Evolutionary conservation across 1,140 invertebrate genomes (phyloP).

Genomic region (Acromyrmex heyeri): DNA sequence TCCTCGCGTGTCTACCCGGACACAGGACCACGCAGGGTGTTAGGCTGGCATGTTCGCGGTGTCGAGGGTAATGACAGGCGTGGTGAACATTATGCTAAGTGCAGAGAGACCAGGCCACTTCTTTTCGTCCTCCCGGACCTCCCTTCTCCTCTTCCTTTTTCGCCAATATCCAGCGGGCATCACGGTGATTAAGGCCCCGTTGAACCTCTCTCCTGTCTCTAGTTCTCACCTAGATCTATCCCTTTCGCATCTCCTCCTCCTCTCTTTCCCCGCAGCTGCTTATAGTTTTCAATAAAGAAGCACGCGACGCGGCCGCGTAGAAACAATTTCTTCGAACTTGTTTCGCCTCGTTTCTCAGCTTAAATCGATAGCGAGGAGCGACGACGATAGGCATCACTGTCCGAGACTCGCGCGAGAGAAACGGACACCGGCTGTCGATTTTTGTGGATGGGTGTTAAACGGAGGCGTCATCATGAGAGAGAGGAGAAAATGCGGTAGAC

Average conservation of each 20-base stretch:
- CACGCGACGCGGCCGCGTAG: conserved; percentile 63
- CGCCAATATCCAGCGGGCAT: conserved; percentile 21
- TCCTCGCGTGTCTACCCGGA: conserved; percentile 70
- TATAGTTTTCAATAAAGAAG: conserved; percentile 75
- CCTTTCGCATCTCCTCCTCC: neutral
- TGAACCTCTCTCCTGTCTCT: neutral
- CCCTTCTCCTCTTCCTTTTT: conserved; percentile 26
- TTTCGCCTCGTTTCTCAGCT: conserved; percentile 48
- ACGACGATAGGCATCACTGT: conserved; percentile 20
- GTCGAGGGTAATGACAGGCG: conserved; percentile 78
- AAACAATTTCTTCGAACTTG: conserved; percentile 50
- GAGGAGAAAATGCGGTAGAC: conserved; percentile 60
- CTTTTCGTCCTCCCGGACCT: conserved; percentile 53
- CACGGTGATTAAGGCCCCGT: conserved; percentile 63
- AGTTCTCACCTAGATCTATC: conserved; percentile 3
- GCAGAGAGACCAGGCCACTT: conserved; percentile 55
- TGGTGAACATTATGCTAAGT: conserved; percentile 80
- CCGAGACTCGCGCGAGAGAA: conserved; percentile 17
- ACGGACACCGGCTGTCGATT: conserved; percentile 51
- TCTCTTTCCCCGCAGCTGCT: neutral
- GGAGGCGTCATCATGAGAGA: conserved; percentile 53
- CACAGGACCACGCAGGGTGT: conserved; percentile 63
- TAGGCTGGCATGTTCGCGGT: conserved; percentile 77
- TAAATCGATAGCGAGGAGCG: conserved; percentile 57
- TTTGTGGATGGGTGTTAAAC: conserved; percentile 61